A percentile compares a stretch with the other conserved stretches of the same genome.
phyloP scores from a whole-genome alignment of 2,888 invertebrate species.

The Myopa testacea region DNA sequence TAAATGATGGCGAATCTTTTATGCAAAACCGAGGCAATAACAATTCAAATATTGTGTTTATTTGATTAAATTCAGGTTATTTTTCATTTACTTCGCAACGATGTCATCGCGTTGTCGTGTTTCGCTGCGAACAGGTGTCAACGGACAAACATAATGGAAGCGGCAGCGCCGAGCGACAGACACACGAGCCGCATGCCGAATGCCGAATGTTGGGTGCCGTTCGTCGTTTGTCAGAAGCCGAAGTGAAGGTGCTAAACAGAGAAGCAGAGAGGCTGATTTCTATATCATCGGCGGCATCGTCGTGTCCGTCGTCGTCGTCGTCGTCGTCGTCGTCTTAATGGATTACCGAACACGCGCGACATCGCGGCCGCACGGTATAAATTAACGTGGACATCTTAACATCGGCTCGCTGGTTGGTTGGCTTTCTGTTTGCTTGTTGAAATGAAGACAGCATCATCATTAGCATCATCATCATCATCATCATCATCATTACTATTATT shows the following conservation, averaged over 20 bases:
- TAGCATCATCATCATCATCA: no score
- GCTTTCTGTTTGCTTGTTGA: background rate
- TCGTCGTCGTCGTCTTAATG: background rate
- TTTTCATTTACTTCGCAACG: background rate
- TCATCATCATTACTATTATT: no score
- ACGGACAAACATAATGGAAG: conserved; percentile 9
- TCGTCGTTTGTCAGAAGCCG: no score
- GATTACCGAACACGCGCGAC: background rate
- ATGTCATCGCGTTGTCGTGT: background rate
- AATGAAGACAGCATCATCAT: background rate
- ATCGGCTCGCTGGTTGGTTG: background rate
- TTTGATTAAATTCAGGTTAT: background rate
- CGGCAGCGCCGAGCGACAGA: background rate
- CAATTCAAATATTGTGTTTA: background rate
- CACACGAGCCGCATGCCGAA: no score
- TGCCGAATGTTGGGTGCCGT: no score
- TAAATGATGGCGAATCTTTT: background rate
- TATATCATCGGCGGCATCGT: no score
- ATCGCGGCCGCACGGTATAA: background rate
- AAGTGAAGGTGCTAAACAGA: no score
- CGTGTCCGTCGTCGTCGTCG: no score
- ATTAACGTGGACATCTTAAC: conserved; percentile 9
- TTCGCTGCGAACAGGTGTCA: background rate
- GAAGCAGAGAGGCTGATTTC: no score
- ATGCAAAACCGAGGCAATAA: background rate